Base-by-base conservation (phyloP, 1,140 invertebrate genomes). In the Brachionus calyciflorus region DNA sequence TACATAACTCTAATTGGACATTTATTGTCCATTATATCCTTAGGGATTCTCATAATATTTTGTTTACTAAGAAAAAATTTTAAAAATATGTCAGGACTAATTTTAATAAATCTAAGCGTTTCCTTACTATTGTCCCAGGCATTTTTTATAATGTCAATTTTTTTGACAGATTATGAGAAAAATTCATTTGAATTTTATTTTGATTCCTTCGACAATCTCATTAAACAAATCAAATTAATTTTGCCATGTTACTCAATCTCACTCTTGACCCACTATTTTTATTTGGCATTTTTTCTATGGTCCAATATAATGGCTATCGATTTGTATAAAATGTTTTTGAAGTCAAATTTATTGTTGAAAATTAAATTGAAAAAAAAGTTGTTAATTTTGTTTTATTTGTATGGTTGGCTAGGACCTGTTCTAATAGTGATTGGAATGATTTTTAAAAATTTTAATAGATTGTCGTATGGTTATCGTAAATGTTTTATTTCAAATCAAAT, bases 71-170 rank as follows among this genome's bases (percentile, higher is more conserved):
- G 33, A 24, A 55, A 55, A 55, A 28, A 28, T 5, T 55, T 55
- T 24, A 55, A 28, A 55, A 55, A 55, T 55, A 28, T 55, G 28
- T 24, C 53, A 10, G 53, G 53, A 55, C 28, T 28, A 55, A 55
- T 55, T 55, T n/a, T 55, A 2, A 55, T 55, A 1, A 55, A 55
- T 26, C 3, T 55, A 12, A 55, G 53, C 9, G 9, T 55, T 55
- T 55, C 53, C 28, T 55, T 55, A 28, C 53, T 55, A n/a, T 55
- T 55, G 9, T 55, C 53, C 12, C 53, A 55, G 24, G 24, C 33
- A 12, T 55, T 55, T 55, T 55, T 55, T 28, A 55, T 55, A 28
- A 55, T 55, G 33, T 55, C 53, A n/a, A 28, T 26, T n/a, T 55
- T 28, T 28, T 55, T 55, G 28, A 55, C 53, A 12, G 53, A 55